Evolutionary conservation across 2,797 vertebrate species (phyloP).

Genomic region (Megaceryle alcyon): DNA sequence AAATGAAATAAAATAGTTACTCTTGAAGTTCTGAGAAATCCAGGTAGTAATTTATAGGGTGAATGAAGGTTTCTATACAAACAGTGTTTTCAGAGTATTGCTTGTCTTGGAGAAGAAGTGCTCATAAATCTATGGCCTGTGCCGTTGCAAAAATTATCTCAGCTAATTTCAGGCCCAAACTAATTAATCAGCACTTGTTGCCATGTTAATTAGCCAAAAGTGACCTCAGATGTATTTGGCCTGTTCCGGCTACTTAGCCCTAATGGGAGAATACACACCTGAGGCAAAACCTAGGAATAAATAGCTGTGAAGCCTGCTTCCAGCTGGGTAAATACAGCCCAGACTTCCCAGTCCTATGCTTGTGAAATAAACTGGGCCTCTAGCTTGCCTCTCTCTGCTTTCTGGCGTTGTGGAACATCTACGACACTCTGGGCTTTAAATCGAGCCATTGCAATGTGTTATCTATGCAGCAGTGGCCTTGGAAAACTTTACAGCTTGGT

Average conservation of each 20-base stretch:
- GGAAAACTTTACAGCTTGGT: slow-evolving; percentile 2
- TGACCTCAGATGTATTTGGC: slow-evolving; percentile 49
- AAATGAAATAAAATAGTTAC: background rate
- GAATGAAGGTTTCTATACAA: slow-evolving; percentile 4
- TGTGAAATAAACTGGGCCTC: background rate
- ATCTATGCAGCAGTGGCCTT: background rate
- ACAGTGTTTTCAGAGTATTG: slow-evolving; percentile 11
- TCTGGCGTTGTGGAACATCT: slow-evolving; percentile 3
- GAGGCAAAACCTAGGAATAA: slow-evolving; percentile 51
- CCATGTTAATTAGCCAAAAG: slow-evolving; percentile 64
- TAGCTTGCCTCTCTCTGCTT: background rate
- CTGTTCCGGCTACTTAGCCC: slow-evolving; percentile 31
- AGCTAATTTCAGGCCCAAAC: slow-evolving; percentile 32
- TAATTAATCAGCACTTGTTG: slow-evolving; percentile 65
- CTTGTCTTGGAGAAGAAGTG: slow-evolving; percentile 37
- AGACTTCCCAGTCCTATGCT: background rate
- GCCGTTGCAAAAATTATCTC: slow-evolving; percentile 7
- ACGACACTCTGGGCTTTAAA: rapidly evolving
- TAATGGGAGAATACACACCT: slow-evolving; percentile 57
- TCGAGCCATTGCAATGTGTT: background rate
- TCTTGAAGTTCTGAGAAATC: background rate
- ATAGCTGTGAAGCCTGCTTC: background rate
- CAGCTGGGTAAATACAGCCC: slow-evolving; percentile 69
- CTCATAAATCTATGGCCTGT: slow-evolving; percentile 5
- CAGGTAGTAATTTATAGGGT: slow-evolving; percentile 31